Evolutionary conservation across 2,888 invertebrate genomes (phyloP), one percentile per base, ranked within the genome.

Genomic region (Drosophila mercatorum): DNA sequence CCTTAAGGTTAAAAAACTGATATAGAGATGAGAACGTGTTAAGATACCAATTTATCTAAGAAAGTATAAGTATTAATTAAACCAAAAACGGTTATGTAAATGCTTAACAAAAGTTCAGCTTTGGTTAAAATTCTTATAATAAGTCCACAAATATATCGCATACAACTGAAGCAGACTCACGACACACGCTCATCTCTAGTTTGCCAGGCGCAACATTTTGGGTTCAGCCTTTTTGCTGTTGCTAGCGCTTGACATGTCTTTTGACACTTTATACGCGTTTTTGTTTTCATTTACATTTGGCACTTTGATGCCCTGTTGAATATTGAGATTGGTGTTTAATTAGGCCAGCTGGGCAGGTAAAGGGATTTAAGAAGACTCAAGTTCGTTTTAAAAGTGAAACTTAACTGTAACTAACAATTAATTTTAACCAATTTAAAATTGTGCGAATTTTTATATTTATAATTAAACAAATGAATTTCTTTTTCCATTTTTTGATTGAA

Each of bases 141-240:
- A 22, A 22, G 22, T 22, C 22, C 22, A 22, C 22, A 22, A 22
- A n/a, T 34, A 34, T 6, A 34, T 34, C 11, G 34, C 6, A 6
- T 17, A 17, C 5, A 10, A 28, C n/a, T 28, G 2, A n/a, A 10
- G 1, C n/a, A 3, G 38, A 12, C 14, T 17, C 49, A 47, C 31
- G 70, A 26, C 17, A n/a, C 11, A 40, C 40, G 5, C 58, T n/a
- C 72, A 72, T 56, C 65, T 12, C 49, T 52, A 12, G n/a, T 28
- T 12, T 10, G 22, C 8, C 17, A 34, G 17, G 12, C 11, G 11
- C 10, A 22, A 59, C 49, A 31, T 51, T 58, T 68, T 57, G 26
- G 56, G 64, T 53, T 46, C 75, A 64, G 62, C 63, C 79, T 57
- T 47, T 81, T 84, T 81, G 68, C 51, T 76, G 78, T 76, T 72